Conservation (phyloP, 2,797 vertebrate species). For the Sebastes nivosus region DNA sequence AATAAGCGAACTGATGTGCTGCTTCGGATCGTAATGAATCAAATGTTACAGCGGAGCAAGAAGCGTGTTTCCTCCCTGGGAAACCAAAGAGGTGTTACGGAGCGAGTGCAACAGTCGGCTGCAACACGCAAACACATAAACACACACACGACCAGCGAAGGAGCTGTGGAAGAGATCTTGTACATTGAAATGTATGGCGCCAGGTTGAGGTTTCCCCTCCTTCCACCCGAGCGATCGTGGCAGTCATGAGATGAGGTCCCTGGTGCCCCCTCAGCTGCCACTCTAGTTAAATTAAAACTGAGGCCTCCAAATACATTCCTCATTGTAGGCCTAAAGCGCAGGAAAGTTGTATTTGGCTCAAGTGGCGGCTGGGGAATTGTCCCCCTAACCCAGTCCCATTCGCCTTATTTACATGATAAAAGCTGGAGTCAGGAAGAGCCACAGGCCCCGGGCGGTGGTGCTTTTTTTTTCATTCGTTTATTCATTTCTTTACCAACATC, state of each 20-base stretch:
- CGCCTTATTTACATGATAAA: slow-evolving; percentile 96
- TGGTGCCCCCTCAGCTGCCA: slow-evolving; percentile 88
- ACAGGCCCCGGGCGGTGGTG: slow-evolving; percentile 20
- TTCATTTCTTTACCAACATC: slow-evolving; percentile 80
- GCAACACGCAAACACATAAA: slow-evolving; percentile 39
- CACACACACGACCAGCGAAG: slow-evolving; percentile 23
- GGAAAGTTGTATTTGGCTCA: slow-evolving; percentile 89
- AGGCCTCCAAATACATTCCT: slow-evolving; percentile 89
- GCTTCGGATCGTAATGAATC: slow-evolving; percentile 79
- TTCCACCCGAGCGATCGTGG: slow-evolving; percentile 68
- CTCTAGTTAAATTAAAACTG: slow-evolving; percentile 92
- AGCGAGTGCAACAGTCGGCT: slow-evolving; percentile 59
- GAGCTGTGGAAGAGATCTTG: slow-evolving; percentile 44
- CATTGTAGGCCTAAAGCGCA: slow-evolving; percentile 84
- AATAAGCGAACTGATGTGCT: slow-evolving; percentile 83
- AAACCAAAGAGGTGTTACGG: slow-evolving; percentile 73
- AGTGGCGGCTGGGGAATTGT: slow-evolving; percentile 90
- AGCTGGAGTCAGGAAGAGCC: slow-evolving; percentile 79
- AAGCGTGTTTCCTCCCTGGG: slow-evolving; percentile 74
- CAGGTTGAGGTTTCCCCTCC: slow-evolving; percentile 70
- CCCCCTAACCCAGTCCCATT: slow-evolving; percentile 75
- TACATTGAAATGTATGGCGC: slow-evolving; percentile 64
- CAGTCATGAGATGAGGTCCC: slow-evolving; percentile 82
- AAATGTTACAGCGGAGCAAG: slow-evolving; percentile 76
- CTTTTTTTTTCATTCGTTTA: slow-evolving; percentile 56